phyloP scores from a whole-genome alignment of 64 coral and sea anemone species.

The Stichodactyla helianthus region DNA sequence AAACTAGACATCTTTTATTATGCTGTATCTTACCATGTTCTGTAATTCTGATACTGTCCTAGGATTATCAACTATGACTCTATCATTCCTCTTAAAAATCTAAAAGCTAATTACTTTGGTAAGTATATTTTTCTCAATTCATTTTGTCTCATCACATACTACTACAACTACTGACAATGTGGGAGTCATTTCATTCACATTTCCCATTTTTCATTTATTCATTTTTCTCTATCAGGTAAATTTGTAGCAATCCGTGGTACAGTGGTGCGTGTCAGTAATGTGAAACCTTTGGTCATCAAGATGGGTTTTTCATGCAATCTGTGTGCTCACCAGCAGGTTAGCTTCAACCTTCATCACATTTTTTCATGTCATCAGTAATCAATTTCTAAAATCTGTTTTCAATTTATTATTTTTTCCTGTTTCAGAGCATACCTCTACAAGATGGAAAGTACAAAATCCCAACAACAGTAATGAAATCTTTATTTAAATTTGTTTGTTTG shows the following conservation, averaged over 20 bases:
- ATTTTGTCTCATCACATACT: neutral
- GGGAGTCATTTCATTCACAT: neutral
- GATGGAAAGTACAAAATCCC: constrained; percentile 95
- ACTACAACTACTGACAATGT: too few species aligned
- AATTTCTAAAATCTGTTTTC: too few species aligned
- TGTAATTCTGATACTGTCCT: neutral
- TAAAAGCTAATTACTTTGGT: constrained; percentile 92
- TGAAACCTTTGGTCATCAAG: constrained; percentile 86
- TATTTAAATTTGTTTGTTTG: neutral
- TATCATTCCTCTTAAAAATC: constrained; percentile 67
- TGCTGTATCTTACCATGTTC: neutral
- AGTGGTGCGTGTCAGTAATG: constrained; percentile 87
- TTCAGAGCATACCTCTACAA: constrained; percentile 59
- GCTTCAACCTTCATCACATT: neutral
- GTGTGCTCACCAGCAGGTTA: constrained; percentile 76
- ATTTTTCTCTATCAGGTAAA: constrained; percentile 48
- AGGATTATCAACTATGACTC: constrained; percentile 92
- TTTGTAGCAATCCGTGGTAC: constrained; percentile 93
- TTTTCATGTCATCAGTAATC: too few species aligned
- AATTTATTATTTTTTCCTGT: neutral
- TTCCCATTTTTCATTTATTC: neutral
- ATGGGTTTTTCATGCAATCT: constrained; percentile 94
- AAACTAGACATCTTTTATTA: neutral
- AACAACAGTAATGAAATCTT: constrained; percentile 46
- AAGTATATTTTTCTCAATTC: neutral